These are phyloP conservation scores for Caenorhabditis sp. DNA, from an alignment of 2,888 invertebrate species.

Conservation along the genomic window DNA sequence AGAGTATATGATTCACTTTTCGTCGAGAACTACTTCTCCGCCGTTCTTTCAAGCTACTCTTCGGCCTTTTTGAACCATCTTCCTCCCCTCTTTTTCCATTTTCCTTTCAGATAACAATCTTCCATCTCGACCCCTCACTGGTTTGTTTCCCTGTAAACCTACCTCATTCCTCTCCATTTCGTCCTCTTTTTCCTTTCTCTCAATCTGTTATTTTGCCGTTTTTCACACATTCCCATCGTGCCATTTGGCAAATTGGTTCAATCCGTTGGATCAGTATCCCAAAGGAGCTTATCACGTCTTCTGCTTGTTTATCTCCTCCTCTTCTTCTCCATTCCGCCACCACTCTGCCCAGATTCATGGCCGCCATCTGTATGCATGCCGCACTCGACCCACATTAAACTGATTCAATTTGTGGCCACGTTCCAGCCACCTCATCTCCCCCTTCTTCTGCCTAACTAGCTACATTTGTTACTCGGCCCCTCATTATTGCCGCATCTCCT, in stretches of 20 bases:
- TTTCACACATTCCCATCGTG: not conserved
- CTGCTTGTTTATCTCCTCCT: constrained; percentile 2
- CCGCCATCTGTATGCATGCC: constrained; percentile 19
- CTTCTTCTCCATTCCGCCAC: constrained; percentile 24
- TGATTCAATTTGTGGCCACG: constrained; percentile 56
- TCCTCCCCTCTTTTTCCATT: too few relatives aligned
- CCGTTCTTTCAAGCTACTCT: constrained; percentile 19
- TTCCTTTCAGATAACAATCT: constrained; percentile 51
- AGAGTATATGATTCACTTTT: constrained; percentile 24
- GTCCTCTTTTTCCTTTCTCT: not conserved
- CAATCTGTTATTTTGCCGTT: not conserved
- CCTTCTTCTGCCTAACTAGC: constrained; percentile 48
- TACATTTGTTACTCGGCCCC: constrained; percentile 59
- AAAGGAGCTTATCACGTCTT: constrained; percentile 33
- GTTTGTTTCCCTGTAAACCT: constrained; percentile 18
- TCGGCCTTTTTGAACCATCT: constrained; percentile 1
- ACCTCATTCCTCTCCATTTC: constrained; percentile 12
- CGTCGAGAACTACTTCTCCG: constrained; percentile 11
- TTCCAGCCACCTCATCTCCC: constrained; percentile 50
- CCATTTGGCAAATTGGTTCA: constrained; percentile 5
- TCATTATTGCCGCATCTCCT: constrained; percentile 56
- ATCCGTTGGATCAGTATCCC: constrained; percentile 10
- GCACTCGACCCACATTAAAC: constrained; percentile 63
- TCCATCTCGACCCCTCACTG: constrained; percentile 26
- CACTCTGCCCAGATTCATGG: constrained; percentile 15